A percentile compares a stretch with the other conserved stretches of the same genome.
Evolutionary conservation across 2,888 invertebrate genomes (phyloP).

Genomic region (Mycalesis mineus): DNA sequence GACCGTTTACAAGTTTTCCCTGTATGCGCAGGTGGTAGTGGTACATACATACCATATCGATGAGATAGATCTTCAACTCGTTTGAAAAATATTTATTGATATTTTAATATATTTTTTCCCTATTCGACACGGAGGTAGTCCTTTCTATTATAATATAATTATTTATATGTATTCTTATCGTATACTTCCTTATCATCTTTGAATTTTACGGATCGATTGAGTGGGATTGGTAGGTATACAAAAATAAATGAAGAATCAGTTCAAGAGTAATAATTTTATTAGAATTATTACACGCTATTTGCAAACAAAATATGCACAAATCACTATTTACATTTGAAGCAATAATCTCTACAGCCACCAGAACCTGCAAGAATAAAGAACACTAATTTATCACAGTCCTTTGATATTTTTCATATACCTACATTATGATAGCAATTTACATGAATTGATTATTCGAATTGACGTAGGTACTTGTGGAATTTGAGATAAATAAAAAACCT

Average conservation of each 20-base stretch:
- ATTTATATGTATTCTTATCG: no score
- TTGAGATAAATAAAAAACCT: background rate
- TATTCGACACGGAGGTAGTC: no score
- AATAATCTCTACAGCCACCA: constrained; percentile 38
- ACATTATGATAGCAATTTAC: background rate
- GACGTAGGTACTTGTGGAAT: background rate
- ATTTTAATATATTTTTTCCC: no score
- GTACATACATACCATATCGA: no score
- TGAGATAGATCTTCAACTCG: no score
- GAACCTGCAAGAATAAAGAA: constrained; percentile 65
- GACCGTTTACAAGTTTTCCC: no score
- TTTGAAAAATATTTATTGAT: no score
- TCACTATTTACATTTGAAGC: constrained; percentile 65
- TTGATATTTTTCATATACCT: constrained; percentile 8
- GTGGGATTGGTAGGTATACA: no score
- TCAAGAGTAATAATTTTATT: constrained; percentile 50
- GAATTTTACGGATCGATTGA: background rate
- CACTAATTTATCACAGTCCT: constrained; percentile 59
- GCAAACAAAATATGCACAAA: constrained; percentile 59
- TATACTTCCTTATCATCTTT: no score
- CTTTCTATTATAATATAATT: no score
- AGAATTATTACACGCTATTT: constrained; percentile 53
- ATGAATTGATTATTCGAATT: background rate
- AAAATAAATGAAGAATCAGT: background rate
- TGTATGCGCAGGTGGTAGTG: no score